Evolutionary conservation across 2,888 invertebrate species (phyloP).

Genomic region (Idaea straminata): DNA sequence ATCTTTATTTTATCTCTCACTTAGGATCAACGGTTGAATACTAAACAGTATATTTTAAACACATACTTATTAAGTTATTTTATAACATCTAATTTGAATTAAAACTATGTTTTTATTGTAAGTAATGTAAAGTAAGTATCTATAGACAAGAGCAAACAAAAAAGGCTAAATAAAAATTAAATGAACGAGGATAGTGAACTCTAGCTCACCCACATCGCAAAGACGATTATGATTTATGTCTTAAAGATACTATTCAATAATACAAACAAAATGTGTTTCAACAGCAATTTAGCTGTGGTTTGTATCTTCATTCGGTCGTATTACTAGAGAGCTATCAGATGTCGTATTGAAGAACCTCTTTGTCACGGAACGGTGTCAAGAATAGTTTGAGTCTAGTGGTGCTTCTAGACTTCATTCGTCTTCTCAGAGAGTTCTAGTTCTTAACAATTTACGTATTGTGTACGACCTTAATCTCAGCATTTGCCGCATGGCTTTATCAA

Average conservation of each 20-base stretch:
- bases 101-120: not conserved
- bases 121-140: not conserved
- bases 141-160: not conserved
- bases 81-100: not conserved
- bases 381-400: not conserved
- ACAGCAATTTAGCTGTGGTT: constrained; percentile 13
- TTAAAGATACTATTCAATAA: not conserved
- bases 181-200: not conserved
- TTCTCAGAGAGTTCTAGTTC: too few species aligned
- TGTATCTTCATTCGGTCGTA: constrained; percentile 13
- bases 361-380: constrained; percentile 26
- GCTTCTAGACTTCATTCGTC: not conserved
- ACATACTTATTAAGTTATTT: not conserved
- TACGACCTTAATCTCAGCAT: not conserved
- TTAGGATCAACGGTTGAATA: not conserved
- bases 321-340: constrained; percentile 19
- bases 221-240: constrained; percentile 13
- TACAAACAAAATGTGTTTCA: constrained; percentile 17
- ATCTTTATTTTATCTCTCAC: constrained; percentile 7
- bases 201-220: not conserved
- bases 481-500: not conserved
- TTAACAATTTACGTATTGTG: too few species aligned
- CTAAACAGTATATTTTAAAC: not conserved
- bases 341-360: constrained; percentile 16
- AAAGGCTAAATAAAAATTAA: not conserved